A percentile compares a stretch with the other conserved stretches of the same genome.
Conservation (phyloP, 2,888 invertebrate genomes). For the Acanthosoma haemorrhoidale region DNA sequence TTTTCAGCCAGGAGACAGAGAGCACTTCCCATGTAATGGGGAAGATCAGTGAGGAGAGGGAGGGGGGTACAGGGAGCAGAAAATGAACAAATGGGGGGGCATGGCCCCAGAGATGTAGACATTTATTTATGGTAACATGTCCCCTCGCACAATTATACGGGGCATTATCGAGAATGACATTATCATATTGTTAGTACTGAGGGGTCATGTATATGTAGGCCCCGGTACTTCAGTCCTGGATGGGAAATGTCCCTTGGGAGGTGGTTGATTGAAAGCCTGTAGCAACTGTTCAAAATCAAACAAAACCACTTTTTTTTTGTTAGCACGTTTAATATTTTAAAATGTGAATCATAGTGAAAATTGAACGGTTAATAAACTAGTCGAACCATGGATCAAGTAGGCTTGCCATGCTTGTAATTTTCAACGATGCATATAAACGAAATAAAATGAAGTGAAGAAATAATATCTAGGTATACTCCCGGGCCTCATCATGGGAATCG, state of each 20-base stretch:
- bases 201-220: conserved; percentile 18
- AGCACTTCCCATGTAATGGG: not conserved
- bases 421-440: no score
- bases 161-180: conserved; percentile 19
- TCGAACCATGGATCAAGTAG: no score
- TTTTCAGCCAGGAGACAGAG: not conserved
- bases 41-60: not conserved
- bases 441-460: no score
- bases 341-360: no score
- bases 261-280: conserved; percentile 5
- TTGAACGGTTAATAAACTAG: no score
- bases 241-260: not conserved
- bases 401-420: no score
- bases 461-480: no score
- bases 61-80: conserved; percentile 2
- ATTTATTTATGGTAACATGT: conserved; percentile 23
- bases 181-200: conserved; percentile 21
- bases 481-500: no score
- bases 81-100: conserved; percentile 14
- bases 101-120: conserved; percentile 13
- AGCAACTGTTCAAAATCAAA: no score
- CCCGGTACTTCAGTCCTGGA: not conserved
- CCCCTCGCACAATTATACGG: conserved; percentile 15
- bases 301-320: no score
- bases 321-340: no score